These are phyloP conservation scores for Helobdella robusta DNA, from an alignment of 2,888 invertebrate species.

Conservation along the genomic window DNA sequence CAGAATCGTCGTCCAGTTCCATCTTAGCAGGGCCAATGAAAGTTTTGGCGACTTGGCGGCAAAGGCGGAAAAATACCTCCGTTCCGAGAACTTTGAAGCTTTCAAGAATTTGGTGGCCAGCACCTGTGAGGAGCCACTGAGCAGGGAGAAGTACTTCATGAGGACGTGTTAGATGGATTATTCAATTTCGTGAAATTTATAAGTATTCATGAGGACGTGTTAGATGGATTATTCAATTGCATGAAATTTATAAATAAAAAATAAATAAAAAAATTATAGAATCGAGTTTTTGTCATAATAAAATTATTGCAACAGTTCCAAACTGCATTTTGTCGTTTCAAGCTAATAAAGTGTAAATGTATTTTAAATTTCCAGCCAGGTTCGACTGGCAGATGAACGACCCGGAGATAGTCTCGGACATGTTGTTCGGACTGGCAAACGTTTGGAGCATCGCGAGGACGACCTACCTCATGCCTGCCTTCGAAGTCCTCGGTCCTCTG, in stretches of 20 bases:
- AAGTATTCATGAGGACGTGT: not conserved
- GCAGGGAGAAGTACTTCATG: conserved; percentile 34
- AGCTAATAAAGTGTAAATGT: conserved; percentile 37
- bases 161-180: conserved; percentile 33
- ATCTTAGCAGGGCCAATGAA: conserved; percentile 37
- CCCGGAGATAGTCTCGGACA: conserved; percentile 49
- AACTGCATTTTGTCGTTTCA: not conserved
- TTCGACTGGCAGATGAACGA: conserved; percentile 48
- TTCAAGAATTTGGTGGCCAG: conserved; percentile 28
- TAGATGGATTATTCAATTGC: not conserved
- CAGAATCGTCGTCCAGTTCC: conserved; percentile 46
- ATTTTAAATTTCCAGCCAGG: too few species aligned
- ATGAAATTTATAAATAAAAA: not conserved
- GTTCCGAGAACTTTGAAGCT: conserved; percentile 22
- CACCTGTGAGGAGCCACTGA: conserved; percentile 36
- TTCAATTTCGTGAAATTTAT: not conserved
- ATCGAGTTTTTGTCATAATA: not conserved
- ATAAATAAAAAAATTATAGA: not conserved
- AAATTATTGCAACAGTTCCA: not conserved
- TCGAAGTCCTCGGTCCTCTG: conserved; percentile 48
- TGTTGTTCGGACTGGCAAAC: conserved; percentile 49
- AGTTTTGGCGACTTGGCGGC: conserved; percentile 31
- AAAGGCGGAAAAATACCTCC: conserved; percentile 39
- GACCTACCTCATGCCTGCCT: conserved; percentile 50
- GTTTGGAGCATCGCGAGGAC: conserved; percentile 49